Percentiles rank a stretch among this genome's conserved stretches.
Evolutionary conservation across 1,140 invertebrate species (phyloP).

Genomic region (Heliconius himera): DNA sequence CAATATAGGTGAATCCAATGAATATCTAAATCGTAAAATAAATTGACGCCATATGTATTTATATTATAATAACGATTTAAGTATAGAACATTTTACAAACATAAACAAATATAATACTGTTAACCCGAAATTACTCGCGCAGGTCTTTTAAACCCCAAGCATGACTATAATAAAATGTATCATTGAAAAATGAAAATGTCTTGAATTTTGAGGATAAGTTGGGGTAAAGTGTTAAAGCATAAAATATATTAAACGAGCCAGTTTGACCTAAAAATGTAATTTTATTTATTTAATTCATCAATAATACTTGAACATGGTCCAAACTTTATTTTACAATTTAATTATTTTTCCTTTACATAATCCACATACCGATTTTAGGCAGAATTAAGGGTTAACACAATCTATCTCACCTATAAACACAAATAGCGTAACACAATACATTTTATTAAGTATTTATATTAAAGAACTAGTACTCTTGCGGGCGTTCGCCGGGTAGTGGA

Average conservation of each 20-base stretch:
- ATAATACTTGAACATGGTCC: no score
- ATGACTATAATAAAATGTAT: no score
- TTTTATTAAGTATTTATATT: background rate
- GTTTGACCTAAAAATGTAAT: no score
- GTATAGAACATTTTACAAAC: background rate
- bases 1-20: background rate
- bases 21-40: background rate
- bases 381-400: slow-evolving; percentile 8
- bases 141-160: no score
- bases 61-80: background rate
- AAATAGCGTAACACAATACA: background rate
- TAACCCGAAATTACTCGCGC: background rate
- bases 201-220: no score
- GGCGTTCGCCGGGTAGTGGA: background rate
- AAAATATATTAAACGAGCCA: no score
- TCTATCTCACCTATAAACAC: background rate
- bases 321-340: no score
- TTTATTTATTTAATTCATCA: no score
- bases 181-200: no score
- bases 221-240: no score
- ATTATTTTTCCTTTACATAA: no score
- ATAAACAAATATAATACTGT: background rate
- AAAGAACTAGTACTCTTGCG: background rate
- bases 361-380: background rate
- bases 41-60: background rate